phyloP scores from a whole-genome alignment of 2,113 vertebrate genomes.

The Phodopus roborovskii region DNA sequence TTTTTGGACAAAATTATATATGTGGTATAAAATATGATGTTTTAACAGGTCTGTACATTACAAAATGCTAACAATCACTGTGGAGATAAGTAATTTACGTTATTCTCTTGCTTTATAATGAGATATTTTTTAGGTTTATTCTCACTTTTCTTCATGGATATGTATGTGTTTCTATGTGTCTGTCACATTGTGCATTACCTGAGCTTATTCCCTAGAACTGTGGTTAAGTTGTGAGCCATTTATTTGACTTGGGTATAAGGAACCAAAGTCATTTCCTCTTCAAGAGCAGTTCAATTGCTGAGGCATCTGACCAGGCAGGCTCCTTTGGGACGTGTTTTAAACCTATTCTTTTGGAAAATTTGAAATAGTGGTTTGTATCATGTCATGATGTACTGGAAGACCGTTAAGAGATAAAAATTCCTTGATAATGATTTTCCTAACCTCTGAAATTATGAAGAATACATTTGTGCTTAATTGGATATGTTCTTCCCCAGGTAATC shows the following conservation, averaged over 20 bases:
- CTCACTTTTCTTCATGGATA: not conserved
- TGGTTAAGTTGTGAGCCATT: not conserved
- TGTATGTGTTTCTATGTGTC: not conserved
- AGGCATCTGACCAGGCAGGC: not conserved
- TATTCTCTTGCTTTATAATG: not conserved
- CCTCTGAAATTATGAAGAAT: not conserved
- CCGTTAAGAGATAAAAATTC: not conserved
- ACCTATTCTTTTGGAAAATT: not conserved
- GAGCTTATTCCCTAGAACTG: not conserved
- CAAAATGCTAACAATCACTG: not conserved
- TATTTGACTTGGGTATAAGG: not conserved
- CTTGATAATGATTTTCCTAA: not conserved
- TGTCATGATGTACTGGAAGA: not conserved
- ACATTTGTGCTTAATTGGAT: not conserved
- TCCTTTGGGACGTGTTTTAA: not conserved
- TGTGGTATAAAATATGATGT: not conserved
- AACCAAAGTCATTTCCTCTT: not conserved
- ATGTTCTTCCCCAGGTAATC: not conserved
- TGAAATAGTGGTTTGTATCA: not conserved
- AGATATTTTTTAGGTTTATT: not conserved
- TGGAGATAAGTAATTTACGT: not conserved
- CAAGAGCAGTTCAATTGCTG: not conserved
- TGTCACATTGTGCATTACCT: not conserved
- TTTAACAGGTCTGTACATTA: not conserved
- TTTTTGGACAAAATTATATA: not conserved